Evolutionary conservation across 23 tunicate genomes (phyloP), one percentile per base, ranked within the genome.

Genomic region (Clavelina lepadiformis): DNA sequence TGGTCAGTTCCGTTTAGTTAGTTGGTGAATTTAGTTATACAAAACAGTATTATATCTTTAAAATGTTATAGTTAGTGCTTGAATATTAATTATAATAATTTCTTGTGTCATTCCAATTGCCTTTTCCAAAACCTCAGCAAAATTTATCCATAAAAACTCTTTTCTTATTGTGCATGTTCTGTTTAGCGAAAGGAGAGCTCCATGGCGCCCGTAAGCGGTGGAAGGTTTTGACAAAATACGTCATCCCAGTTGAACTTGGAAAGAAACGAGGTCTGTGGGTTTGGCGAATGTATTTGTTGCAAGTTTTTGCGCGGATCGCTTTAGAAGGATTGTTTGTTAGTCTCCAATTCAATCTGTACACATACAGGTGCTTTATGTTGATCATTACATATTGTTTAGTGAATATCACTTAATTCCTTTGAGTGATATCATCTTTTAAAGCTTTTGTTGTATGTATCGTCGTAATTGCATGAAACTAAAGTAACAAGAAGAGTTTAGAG

Each of bases 201-300:
- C 60, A 41, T 27, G 63, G 50, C 45, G 75, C 84, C 30, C 55
- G 35, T 38, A 68, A 58, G 69, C 75, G 84, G 27, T 78, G 84
- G 84, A 68, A 78, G 35, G 30, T 68, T 31, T 52, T 78, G 7
- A 68, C 84, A 25, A 46, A 54, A 56, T 75, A 78, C 69, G 69
- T 78, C 36, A 78, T 78, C 30, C 76, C 75, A 35, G 45, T 69
- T 1, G 84, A 78, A 31, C 35, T 78, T 2, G 61, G 46, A 33
- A 63, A 34, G 62, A 45, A 80, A 19, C 62, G 75, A 11, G 81
- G 45, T 24, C 55, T 50, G 28, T 45, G 57, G 25, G 51, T 86
- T 52, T 86, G 95, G 95, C 61, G 86, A 1, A 51, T 86, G 6
- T 86, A 86, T 47, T 33, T 86, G 26, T 25, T 71, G 1, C 95